Conservation (phyloP, 1,140 invertebrate genomes). For the Pachypeltis micranthus region DNA sequence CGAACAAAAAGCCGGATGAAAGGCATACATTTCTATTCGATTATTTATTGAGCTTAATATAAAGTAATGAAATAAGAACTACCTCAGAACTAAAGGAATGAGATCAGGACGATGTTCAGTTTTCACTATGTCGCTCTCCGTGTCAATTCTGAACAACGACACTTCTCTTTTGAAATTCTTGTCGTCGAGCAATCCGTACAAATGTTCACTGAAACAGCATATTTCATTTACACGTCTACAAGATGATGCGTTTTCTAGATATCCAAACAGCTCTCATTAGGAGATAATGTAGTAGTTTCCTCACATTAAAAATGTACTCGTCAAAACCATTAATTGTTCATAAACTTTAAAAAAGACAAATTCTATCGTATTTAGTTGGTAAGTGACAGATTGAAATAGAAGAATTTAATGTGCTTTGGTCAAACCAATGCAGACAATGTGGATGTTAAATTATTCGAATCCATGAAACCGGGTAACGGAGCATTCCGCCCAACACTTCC, state of each 20-base stretch:
- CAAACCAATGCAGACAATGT: no score
- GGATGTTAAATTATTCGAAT: no score
- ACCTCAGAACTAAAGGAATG: slow-evolving; percentile 67
- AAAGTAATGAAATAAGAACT: neutral
- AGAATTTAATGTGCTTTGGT: no score
- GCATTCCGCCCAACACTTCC: no score
- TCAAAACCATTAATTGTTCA: neutral
- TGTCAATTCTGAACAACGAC: slow-evolving; percentile 60
- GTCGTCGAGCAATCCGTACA: slow-evolving; percentile 70
- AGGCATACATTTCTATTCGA: neutral
- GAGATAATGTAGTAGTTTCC: neutral
- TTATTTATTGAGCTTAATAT: neutral
- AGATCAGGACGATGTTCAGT: slow-evolving; percentile 59
- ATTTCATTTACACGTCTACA: slow-evolving; percentile 14
- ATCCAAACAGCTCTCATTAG: slow-evolving; percentile 19
- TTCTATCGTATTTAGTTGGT: no score
- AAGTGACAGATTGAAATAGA: no score
- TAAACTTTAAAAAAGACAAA: no score
- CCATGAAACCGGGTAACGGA: no score
- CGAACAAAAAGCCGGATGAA: slow-evolving; percentile 19
- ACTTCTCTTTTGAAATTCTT: slow-evolving; percentile 78
- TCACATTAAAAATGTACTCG: neutral
- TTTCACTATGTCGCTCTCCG: slow-evolving; percentile 51
- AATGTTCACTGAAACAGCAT: slow-evolving; percentile 38
- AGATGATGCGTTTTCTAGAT: no score